These are phyloP conservation scores for Orycteropus afer DNA, from an alignment of 2,113 vertebrate species.

Conservation along the genomic window DNA sequence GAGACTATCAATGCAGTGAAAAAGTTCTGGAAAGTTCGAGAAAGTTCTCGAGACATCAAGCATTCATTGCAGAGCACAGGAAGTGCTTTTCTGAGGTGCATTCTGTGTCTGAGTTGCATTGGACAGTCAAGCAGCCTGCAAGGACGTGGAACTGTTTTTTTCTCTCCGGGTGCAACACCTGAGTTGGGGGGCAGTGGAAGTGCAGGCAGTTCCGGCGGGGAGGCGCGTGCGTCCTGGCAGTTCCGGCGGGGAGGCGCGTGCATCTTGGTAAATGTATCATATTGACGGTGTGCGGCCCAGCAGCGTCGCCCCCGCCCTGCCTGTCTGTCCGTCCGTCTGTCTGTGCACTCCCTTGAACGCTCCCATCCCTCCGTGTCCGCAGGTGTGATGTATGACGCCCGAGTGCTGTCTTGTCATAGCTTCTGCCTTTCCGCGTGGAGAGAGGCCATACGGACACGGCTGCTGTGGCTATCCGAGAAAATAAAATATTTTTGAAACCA, in stretches of 20 bases:
- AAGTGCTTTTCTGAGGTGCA: accelerated
- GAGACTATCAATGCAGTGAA: accelerated
- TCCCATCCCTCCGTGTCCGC: constrained; percentile 61
- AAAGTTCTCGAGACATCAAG: no score
- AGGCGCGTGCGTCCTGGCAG: no score
- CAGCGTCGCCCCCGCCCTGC: not conserved
- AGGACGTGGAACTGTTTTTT: not conserved
- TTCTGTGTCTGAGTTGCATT: accelerated
- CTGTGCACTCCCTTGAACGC: not conserved
- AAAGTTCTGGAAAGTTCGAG: not conserved
- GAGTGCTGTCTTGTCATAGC: constrained; percentile 36
- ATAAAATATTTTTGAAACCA: constrained; percentile 72
- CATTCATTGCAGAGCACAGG: accelerated
- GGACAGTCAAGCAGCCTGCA: accelerated
- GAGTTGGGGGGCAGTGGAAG: not conserved
- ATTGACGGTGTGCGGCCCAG: not conserved
- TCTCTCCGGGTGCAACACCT: not conserved
- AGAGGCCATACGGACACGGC: not conserved
- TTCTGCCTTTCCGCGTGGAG: constrained; percentile 51
- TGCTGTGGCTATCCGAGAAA: constrained; percentile 74
- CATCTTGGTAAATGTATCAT: constrained; percentile 40
- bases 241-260: constrained; percentile 41
- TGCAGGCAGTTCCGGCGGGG: not conserved
- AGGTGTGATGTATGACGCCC: constrained; percentile 47
- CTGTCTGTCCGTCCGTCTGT: not conserved